phyloP scores from a whole-genome alignment of 2,113 vertebrate genomes.

The Cranoglanis bouderius region DNA sequence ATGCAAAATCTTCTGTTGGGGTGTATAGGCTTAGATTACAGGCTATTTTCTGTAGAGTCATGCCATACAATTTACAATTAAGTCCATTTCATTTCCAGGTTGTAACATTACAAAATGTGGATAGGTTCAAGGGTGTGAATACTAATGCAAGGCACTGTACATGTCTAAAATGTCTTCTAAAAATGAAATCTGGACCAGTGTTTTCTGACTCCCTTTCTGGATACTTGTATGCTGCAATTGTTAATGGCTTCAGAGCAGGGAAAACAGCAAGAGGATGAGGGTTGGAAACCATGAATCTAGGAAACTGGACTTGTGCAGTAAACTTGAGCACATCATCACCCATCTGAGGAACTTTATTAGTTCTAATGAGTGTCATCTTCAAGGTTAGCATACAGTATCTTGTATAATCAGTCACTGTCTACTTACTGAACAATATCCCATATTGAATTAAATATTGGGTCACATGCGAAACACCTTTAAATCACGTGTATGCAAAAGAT shows the following conservation, averaged over 20 bases:
- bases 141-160: no score
- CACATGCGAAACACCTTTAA: background rate
- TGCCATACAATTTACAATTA: background rate
- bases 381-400: background rate
- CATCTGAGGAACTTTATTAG: background rate
- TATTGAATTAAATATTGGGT: background rate
- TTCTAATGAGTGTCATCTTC: background rate
- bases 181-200: background rate
- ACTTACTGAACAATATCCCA: background rate
- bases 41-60: background rate
- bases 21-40: background rate
- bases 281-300: background rate
- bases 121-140: background rate
- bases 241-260: background rate
- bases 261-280: background rate
- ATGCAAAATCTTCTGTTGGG: background rate
- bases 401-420: background rate
- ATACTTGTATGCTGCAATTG: background rate
- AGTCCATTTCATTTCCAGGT: background rate
- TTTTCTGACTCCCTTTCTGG: background rate
- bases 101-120: background rate
- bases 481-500: background rate
- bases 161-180: background rate
- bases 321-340: background rate
- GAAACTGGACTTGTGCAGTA: background rate